Evolutionary conservation across 92 coral and sea anemone species (phyloP), one percentile per base, ranked within the genome.

Genomic region (Diadumene lineata): DNA sequence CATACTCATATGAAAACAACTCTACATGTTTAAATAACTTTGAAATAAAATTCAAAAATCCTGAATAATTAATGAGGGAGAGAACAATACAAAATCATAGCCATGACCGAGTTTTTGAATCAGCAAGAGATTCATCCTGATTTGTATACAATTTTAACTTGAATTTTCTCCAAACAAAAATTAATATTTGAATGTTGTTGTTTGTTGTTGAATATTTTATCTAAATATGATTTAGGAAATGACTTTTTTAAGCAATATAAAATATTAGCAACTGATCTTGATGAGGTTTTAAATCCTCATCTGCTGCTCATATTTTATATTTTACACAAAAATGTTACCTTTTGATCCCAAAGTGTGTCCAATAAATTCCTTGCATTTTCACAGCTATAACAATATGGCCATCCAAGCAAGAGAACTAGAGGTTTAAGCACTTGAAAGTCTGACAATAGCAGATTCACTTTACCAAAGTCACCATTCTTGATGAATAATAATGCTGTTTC

Each of bases 371-470:
- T 86, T 22, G 99, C 99, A 81, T 93, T 92, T 23, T 96, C 96
- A 79, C 99, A 96, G 60, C 96, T 92, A 82, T 86, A 88, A 60
- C 97, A 92, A 66, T 84, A 86, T 1, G 96, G 99, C 99, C 99
- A 96, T 0, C 97, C 97, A 78, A 96, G 78, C 7, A 96, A 89
- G 32, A 96, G 81, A 10, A 96, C 96, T 22, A 96, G 84, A 23
- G 89, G 97, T 61, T 96, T 96, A 28, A 96, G 81, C 30, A 85
- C 71, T 46, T 79, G 63, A 72, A 96, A 86, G 66, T 96, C 99
- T 56, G 64, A 81, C 31, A 96, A 82, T 19, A 96, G 90, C 77
- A 81, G 89, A 0, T 81, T 89, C 26, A 96, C 86, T 30, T 72
- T 76, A 23, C 31, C 76, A 58, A 89, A 86, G 69, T 92, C 91